Conservation (phyloP, 1,140 invertebrate species). For the Campoletis sonorensis region DNA sequence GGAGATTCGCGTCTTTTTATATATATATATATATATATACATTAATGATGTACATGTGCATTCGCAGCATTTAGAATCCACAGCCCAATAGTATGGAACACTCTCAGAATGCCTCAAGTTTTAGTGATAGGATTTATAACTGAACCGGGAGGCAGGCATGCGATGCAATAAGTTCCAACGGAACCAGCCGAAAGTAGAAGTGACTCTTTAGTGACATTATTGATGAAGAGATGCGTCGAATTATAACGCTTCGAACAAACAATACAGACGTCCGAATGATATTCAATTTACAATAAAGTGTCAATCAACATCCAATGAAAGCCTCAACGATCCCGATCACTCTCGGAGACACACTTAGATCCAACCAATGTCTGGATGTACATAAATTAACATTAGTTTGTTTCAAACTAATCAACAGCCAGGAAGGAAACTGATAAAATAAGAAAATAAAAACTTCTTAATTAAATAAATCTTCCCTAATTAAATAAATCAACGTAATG, state of each 20-base stretch:
- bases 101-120: slow-evolving; percentile 6
- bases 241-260: background rate
- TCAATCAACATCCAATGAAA: too few relatives aligned
- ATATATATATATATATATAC: background rate
- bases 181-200: slow-evolving; percentile 18
- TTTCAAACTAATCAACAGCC: background rate
- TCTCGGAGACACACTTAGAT: too few relatives aligned
- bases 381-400: too few relatives aligned
- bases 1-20: background rate
- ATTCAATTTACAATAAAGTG: background rate
- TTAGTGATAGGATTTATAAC: background rate
- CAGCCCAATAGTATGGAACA: background rate
- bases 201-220: background rate
- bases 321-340: too few relatives aligned
- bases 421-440: background rate
- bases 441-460: too few relatives aligned
- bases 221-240: background rate
- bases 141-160: slow-evolving; percentile 38
- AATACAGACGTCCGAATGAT: background rate
- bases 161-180: slow-evolving; percentile 28
- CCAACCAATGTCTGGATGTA: too few relatives aligned
- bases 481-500: slow-evolving; percentile 19
- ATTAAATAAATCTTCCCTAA: slow-evolving; percentile 15
- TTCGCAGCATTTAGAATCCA: background rate
- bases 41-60: too few relatives aligned